Conservation (phyloP, 2,888 invertebrate species). For the Trypoxylon attenuatum region DNA sequence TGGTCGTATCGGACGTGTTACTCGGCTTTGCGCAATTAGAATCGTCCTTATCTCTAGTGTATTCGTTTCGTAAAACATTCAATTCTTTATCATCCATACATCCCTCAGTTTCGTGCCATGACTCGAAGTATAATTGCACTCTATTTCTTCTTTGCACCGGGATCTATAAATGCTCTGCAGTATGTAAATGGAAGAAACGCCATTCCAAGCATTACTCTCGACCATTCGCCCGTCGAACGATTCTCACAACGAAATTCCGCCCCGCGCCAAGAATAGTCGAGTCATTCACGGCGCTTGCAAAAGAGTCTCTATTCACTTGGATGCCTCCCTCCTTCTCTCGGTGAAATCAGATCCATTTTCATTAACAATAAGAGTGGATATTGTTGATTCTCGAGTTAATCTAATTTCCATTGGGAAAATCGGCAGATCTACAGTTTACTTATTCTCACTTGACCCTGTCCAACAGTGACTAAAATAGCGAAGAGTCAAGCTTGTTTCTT, state of each 20-base stretch:
- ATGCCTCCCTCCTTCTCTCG: background rate
- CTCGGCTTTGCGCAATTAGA: no score
- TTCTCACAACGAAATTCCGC: conserved; percentile 49
- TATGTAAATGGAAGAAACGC: conserved; percentile 40
- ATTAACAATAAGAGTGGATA: no score
- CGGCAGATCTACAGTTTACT: no score
- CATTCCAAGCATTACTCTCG: conserved; percentile 25
- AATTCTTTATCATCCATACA: background rate
- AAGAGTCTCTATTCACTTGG: conserved; percentile 37
- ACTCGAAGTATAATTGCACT: background rate
- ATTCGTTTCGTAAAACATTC: background rate
- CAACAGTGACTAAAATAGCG: no score
- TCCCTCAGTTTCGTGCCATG: background rate
- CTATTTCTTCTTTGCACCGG: conserved; percentile 10
- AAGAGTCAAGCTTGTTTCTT: no score
- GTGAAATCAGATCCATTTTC: conserved; percentile 22
- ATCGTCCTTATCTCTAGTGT: no score
- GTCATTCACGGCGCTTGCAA: conserved; percentile 49
- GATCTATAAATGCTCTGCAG: conserved; percentile 36
- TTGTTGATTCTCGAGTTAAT: no score
- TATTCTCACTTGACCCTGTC: no score
- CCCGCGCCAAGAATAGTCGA: conserved; percentile 41
- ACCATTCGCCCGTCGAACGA: conserved; percentile 43
- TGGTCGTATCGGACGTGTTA: no score
- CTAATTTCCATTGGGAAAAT: no score